These are phyloP conservation scores for Heptranchias perlo DNA, from an alignment of 2,113 vertebrate genomes.

Conservation along the genomic window DNA sequence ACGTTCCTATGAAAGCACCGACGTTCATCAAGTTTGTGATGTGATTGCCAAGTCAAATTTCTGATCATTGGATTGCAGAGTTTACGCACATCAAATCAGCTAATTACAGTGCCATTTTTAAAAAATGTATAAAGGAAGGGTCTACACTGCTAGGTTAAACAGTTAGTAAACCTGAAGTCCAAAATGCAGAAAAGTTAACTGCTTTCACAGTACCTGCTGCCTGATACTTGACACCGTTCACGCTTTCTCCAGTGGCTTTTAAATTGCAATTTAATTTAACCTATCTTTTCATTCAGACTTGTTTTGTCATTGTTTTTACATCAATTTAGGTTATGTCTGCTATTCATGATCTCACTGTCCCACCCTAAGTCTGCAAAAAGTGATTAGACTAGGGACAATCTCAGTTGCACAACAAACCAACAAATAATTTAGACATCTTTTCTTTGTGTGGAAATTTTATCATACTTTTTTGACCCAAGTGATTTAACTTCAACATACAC, in stretches of 20 bases:
- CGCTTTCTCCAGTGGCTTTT: neutral
- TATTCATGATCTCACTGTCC: neutral
- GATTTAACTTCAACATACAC: neutral
- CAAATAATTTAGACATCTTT: neutral
- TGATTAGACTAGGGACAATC: neutral
- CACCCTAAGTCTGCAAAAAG: neutral
- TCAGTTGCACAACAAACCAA: neutral
- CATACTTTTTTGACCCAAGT: neutral
- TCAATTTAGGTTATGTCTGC: neutral
- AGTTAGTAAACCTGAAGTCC: neutral
- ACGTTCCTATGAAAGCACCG: neutral
- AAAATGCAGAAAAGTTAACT: neutral
- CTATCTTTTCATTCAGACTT: neutral
- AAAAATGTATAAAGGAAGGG: neutral
- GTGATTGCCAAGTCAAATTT: neutral
- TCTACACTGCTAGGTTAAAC: neutral
- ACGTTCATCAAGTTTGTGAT: neutral
- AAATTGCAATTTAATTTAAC: neutral
- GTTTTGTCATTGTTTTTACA: neutral
- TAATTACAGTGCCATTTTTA: neutral
- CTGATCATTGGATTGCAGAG: neutral
- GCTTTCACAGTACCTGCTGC: neutral
- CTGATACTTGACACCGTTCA: neutral
- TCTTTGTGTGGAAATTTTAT: neutral
- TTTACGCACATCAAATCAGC: neutral